Evolutionary conservation across 2,113 vertebrate genomes (phyloP), one percentile per base, ranked within the genome.

Genomic region (Nanorana parkeri): DNA sequence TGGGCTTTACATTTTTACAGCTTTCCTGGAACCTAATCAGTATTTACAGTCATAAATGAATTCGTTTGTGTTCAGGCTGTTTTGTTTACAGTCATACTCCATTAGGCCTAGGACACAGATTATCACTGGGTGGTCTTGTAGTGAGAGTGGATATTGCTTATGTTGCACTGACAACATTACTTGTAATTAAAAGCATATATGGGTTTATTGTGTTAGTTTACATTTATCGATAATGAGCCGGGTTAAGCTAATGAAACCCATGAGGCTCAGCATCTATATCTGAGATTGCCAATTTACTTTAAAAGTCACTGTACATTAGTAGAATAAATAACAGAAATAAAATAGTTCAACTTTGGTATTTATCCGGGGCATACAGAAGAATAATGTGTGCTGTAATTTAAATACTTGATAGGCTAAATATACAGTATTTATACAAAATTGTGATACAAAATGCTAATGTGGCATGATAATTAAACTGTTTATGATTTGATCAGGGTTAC

Each of bases 211-310:
- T 56, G 71, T 55, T 67, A 32, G 61, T 82, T 67, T 82, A 82
- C 80, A 75, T 82, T 82, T 82, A 75, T 82, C 64, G 32, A 47
- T 74, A 74, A 60, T 67, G 36, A 75, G 80, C 80, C 76, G 51
- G 61, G 71, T 66, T 82, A 75, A 75, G 80, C 71, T 82, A 82
- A 82, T 80, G 75, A 68, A 82, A 71, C 80, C 54, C n/a, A 23
- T 58, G 61, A 74, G 61, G 80, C 69, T 52, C 21, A 66, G 61
- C 28, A 66, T 20, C 63, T 74, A 24, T 77, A 52, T 65, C 60
- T 77, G 13, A 26, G 17, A 77, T 65, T 77, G 58, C 23, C 75
- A 65, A 26, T 77, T 77, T 77, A 77, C 60, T 75, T 75, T 41
- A 11, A 0, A n/a, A 61, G 72, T 61, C 56, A 24, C 8, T 36